Evolutionary conservation across 2,797 vertebrate genomes (phyloP), one percentile per base, ranked within the genome.

Genomic region (Anguilla megastoma): DNA sequence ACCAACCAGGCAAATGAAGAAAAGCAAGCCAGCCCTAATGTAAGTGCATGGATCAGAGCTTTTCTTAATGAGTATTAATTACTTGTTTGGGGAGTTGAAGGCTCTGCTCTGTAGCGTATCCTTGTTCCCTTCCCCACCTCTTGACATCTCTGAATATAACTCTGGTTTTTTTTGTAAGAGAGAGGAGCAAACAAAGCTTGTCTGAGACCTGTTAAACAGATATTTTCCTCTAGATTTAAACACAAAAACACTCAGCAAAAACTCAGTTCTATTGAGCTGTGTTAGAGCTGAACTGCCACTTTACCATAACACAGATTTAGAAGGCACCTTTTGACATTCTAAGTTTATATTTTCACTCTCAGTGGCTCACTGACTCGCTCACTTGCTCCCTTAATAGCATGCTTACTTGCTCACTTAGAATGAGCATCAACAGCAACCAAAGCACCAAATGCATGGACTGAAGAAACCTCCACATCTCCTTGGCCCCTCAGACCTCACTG

Each of bases 21-120:
- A 52, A 45, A 84, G 9, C 45, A 52, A 84, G 14, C 2, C 45
- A 84, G 36, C 16, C n/a, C 82, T 24, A 84, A 84, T 84, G 21
- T 84, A n/a, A 50, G 21, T 2, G 24, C 82, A 84, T 24, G 33
- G 21, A n/a, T 58, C n/a, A 56, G 18, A 33, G 84, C 52, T 56
- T 58, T n/a, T 85, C 84, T 58, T 27, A 85, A 85, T 85, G 27
- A 16, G 52, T 54, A 27, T 85, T 56, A 85, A 84, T 54, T n/a
- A 85, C 54, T 9, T 58, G 82, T 8, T 74, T 41, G 74, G 74
- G 74, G 74, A 41, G 30, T 36, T 79, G 30, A 54, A 84, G 84
- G n/a, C 84, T 16, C 24, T 24, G 58, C 58, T 66, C 10, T 69
- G 21, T 14, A 50, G 12, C 41, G 36, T 10, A 24, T 9, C 41